A percentile compares a stretch with the other conserved stretches of the same genome.
These are phyloP conservation scores for Anneissia japonica DNA, from an alignment of 35 echinoderm and acorn worm genomes.

Conservation along the genomic window DNA sequence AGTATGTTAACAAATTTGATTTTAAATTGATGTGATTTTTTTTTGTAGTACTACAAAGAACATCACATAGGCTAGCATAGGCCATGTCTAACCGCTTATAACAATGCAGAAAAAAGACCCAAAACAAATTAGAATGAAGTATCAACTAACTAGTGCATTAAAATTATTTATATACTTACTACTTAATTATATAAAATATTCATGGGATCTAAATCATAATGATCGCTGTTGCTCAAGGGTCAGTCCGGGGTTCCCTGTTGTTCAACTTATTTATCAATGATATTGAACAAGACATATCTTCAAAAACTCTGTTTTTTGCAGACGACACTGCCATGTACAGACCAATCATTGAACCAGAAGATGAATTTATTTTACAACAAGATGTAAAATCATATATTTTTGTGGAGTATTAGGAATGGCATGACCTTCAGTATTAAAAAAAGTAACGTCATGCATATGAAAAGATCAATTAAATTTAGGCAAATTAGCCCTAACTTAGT, in stretches of 20 bases:
- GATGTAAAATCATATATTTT: not conserved
- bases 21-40: no score
- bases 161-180: no score
- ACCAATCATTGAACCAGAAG: not conserved
- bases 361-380: not conserved
- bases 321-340: not conserved
- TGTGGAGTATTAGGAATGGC: not conserved
- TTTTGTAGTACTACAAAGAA: no score
- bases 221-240: not conserved
- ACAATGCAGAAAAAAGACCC: no score
- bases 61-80: no score
- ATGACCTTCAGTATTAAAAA: not conserved
- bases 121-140: no score
- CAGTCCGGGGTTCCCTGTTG: not conserved
- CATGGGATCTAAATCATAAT: no score
- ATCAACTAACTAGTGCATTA: no score
- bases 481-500: no score
- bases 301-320: not conserved
- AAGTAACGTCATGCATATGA: not conserved
- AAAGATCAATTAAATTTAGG: not conserved
- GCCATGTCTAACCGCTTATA: no score
- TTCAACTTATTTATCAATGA: slow-evolving; percentile 1
- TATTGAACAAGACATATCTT: not conserved
- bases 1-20: no score
- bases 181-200: no score